These are phyloP conservation scores for Mohoua ochrocephala DNA, from an alignment of 2,113 vertebrate genomes.

Conservation along the genomic window DNA sequence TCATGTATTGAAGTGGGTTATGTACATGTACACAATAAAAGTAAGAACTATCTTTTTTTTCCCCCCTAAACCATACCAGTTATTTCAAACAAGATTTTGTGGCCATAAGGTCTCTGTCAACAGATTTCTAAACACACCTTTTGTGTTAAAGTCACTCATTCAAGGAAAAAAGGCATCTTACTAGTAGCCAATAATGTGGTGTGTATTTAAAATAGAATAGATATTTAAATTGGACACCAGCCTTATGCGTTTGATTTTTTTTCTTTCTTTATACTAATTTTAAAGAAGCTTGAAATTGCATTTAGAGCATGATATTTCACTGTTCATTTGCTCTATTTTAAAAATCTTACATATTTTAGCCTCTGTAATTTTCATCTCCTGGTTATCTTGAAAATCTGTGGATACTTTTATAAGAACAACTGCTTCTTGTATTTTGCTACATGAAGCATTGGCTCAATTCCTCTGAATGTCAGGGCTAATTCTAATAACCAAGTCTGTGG, in stretches of 20 bases:
- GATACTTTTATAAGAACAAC: background rate
- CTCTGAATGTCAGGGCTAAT: background rate
- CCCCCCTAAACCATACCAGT: accelerated
- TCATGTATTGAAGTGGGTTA: background rate
- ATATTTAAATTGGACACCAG: background rate
- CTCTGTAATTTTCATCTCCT: background rate
- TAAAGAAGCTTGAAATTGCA: background rate
- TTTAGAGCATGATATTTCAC: background rate
- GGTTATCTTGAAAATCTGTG: background rate
- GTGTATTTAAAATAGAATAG: background rate
- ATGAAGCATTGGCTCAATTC: background rate
- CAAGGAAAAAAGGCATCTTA: background rate
- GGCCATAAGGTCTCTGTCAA: background rate
- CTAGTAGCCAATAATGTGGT: background rate
- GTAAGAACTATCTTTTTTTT: background rate
- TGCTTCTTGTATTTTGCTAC: background rate
- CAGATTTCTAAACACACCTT: background rate
- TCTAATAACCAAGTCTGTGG: background rate
- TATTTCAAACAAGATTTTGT: background rate
- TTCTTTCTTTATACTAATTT: background rate
- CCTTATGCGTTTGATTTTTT: background rate
- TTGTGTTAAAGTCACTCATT: background rate
- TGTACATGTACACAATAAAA: background rate
- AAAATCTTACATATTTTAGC: background rate
- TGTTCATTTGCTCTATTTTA: background rate